Percentiles rank a stretch among this genome's conserved stretches.
phyloP scores from a whole-genome alignment of 2,888 invertebrate genomes.

The Halictus quadricinctus region DNA sequence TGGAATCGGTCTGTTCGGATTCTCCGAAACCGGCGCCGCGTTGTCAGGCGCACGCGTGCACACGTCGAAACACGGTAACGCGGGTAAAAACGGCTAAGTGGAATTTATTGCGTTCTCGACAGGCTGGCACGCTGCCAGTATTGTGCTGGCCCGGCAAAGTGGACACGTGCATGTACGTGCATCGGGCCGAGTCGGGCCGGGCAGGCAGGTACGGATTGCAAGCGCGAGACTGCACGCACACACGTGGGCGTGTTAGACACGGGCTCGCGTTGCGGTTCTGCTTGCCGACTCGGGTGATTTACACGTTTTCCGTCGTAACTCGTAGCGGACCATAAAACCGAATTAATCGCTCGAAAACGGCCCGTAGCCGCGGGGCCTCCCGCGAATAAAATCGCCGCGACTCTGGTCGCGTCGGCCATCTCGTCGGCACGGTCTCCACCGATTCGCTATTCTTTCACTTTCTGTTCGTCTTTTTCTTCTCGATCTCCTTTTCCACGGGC shows the following conservation, averaged over 20 bases:
- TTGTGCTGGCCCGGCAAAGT: constrained; percentile 36
- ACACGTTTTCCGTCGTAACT: constrained; percentile 66
- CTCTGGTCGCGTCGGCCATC: neutral
- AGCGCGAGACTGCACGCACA: constrained; percentile 25
- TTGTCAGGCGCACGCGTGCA: constrained; percentile 29
- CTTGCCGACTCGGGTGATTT: constrained; percentile 57
- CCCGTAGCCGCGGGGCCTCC: constrained; percentile 49
- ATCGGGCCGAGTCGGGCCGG: neutral
- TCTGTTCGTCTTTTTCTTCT: neutral
- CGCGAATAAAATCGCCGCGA: constrained; percentile 56
- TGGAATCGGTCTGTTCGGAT: neutral
- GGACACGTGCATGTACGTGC: constrained; percentile 24
- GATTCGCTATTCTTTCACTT: neutral
- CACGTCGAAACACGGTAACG: constrained; percentile 53
- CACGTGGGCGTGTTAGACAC: constrained; percentile 49
- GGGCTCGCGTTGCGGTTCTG: constrained; percentile 23
- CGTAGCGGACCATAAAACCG: constrained; percentile 69
- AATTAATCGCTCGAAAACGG: constrained; percentile 71
- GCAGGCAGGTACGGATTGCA: constrained; percentile 39
- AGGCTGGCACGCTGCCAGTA: constrained; percentile 59
- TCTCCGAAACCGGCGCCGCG: constrained; percentile 18
- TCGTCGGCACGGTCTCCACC: neutral
- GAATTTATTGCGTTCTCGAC: constrained; percentile 72
- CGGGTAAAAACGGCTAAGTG: constrained; percentile 69
- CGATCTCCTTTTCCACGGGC: constrained; percentile 34